These are phyloP conservation scores for Philopedon plagiatum DNA, from an alignment of 2,888 invertebrate species.

Conservation along the genomic window DNA sequence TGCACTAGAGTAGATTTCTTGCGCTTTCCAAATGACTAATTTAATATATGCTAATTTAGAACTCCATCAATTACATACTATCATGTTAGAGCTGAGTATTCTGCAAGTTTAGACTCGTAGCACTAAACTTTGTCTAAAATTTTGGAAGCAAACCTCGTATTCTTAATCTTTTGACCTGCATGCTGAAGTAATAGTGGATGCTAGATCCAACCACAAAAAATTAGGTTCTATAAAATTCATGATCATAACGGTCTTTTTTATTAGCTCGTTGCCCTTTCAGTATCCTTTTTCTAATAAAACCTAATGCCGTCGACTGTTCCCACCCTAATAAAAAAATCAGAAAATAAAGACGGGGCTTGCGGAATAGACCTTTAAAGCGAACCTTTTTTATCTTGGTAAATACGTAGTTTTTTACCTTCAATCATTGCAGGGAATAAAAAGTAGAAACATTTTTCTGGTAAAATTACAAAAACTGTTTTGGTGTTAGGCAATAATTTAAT, in stretches of 20 bases:
- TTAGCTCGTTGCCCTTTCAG: constrained; percentile 4
- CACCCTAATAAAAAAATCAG: constrained; percentile 24
- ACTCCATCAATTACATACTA: too few species aligned
- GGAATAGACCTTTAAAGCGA: background rate
- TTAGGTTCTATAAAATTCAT: constrained; percentile 31
- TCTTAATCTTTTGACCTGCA: background rate
- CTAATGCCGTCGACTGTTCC: constrained; percentile 9
- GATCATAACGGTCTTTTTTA: constrained; percentile 29
- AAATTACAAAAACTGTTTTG: background rate
- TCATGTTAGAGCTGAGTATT: too few species aligned
- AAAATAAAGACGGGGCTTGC: constrained; percentile 2
- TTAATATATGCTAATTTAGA: too few species aligned
- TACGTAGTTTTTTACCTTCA: constrained; percentile 5
- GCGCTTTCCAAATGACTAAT: too few species aligned
- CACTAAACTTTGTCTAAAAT: too few species aligned
- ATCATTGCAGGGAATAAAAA: background rate
- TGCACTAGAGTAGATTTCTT: too few species aligned
- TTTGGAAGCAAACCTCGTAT: background rate
- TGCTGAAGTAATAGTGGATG: background rate
- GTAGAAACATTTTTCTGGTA: background rate
- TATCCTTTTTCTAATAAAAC: constrained; percentile 27
- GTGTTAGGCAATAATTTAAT: background rate
- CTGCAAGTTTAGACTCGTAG: too few species aligned
- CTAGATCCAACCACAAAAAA: constrained; percentile 3
- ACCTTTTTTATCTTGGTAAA: constrained; percentile 8